Evolutionary conservation across 2,113 vertebrate genomes (phyloP), one percentile per base, ranked within the genome.

Genomic region (Coreoperca whiteheadi): DNA sequence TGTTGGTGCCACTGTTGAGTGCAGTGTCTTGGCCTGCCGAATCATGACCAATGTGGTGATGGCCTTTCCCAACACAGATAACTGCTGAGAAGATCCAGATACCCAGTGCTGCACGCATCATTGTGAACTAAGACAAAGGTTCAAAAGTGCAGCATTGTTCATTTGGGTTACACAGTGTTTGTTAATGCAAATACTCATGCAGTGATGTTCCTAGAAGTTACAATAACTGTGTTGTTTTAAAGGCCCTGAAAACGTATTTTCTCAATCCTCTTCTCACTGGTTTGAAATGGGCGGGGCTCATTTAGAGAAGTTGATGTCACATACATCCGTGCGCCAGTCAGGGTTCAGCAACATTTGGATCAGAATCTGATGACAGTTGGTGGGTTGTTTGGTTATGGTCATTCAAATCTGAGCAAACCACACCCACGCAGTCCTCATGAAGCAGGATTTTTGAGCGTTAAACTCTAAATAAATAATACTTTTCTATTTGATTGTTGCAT

Each of bases 51-150:
- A 4, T 0, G n/a, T 86, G 79, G 51, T 75, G 69, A 54, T 91
- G 2, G 8, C 83, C 64, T 56, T 59, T 81, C 8, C 83, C 89
- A 74, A 91, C 0, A 5, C 85, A 91, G 59, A 90, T 65, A 67
- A 88, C 41, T 14, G 81, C 90, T 60, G 91, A 90, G 69, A 93
- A 32, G 73, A 92, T 63, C 89, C 90, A 91, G 32, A 93, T 25
- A 64, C 59, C 9, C 74, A 91, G 32, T 12, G 79, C 74, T 56
- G 82, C 80, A 32, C 11, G 82, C 89, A 85, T 87, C 88, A 84
- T 93, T 60, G 65, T 73, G 76, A 79, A 61, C 88, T 92, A 32
- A 34, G 57, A 79, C 30, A 79, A 61, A 74, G 43, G 84, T 67
- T 83, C 77, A 89, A 57, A 80, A 75, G 79, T 25, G 8, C 57